Evolutionary conservation across 2,113 vertebrate species (phyloP).

Genomic region (Ia io): DNA sequence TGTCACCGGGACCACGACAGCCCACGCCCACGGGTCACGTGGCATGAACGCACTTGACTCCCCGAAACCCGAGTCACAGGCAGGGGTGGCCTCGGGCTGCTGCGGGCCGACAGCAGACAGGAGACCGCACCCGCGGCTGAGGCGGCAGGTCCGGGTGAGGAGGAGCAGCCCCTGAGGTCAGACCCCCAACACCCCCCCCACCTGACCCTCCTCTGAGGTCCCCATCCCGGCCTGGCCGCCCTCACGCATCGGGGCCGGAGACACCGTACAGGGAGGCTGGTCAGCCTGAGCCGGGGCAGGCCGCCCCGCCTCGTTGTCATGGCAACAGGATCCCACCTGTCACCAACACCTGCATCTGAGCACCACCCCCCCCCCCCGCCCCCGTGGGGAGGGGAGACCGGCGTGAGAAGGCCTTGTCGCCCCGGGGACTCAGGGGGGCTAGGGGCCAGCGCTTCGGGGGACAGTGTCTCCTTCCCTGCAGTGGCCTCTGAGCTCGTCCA

Average conservation of each 20-base stretch:
- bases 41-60: neutral
- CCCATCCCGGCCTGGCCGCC: neutral
- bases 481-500: neutral
- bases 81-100: neutral
- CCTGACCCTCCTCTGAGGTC: neutral
- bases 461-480: neutral
- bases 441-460: too few species aligned
- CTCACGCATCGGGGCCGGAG: neutral
- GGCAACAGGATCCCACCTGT: conserved; percentile 51
- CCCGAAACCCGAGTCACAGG: neutral
- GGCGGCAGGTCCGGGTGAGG: neutral
- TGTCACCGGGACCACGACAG: too few species aligned
- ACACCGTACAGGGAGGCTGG: neutral
- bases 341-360: neutral
- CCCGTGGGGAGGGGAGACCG: neutral
- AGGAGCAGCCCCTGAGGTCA: neutral
- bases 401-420: too few species aligned
- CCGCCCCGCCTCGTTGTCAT: neutral
- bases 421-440: too few species aligned
- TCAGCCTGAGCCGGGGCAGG: neutral
- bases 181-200: neutral
- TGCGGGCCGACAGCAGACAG: neutral
- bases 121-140: neutral
- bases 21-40: too few species aligned
- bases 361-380: too few species aligned